These are phyloP conservation scores for Mesaphorura yosii DNA, from an alignment of 1,140 invertebrate genomes.

Conservation along the genomic window DNA sequence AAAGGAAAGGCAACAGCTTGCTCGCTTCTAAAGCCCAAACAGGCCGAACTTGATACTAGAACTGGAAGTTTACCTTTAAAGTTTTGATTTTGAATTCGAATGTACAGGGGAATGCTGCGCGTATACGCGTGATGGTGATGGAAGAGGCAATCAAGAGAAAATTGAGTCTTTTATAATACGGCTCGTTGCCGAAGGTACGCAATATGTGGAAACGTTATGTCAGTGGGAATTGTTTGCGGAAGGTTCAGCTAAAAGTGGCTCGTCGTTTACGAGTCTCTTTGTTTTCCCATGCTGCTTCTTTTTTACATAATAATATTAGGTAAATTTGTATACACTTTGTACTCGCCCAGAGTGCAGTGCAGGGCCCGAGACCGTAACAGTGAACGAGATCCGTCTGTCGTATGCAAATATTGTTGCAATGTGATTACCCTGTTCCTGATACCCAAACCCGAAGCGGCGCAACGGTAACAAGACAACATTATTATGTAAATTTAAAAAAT, in stretches of 20 bases:
- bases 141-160: slow-evolving; percentile 20
- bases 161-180: slow-evolving; percentile 1
- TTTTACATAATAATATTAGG: not conserved
- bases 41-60: too few species aligned
- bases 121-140: slow-evolving; percentile 28
- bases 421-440: slow-evolving; percentile 30
- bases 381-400: slow-evolving; percentile 29
- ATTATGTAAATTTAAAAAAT: slow-evolving; percentile 33
- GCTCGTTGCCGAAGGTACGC: not conserved
- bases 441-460: slow-evolving; percentile 5
- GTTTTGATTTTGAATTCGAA: slow-evolving; percentile 21
- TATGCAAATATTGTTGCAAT: slow-evolving; percentile 31
- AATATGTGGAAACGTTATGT: slow-evolving; percentile 12
- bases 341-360: too few species aligned
- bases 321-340: too few species aligned
- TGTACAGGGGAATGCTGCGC: slow-evolving; percentile 16
- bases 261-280: not conserved
- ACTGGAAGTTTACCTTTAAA: slow-evolving; percentile 21
- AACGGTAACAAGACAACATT: slow-evolving; percentile 32
- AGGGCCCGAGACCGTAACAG: too few species aligned
- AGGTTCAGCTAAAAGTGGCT: too few species aligned
- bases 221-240: not conserved
- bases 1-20: slow-evolving; percentile 17
- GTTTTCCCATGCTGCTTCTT: not conserved
- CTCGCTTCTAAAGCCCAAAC: not conserved